Conservation (phyloP, 2,888 invertebrate species). For the Caradrina clavipalpis region DNA sequence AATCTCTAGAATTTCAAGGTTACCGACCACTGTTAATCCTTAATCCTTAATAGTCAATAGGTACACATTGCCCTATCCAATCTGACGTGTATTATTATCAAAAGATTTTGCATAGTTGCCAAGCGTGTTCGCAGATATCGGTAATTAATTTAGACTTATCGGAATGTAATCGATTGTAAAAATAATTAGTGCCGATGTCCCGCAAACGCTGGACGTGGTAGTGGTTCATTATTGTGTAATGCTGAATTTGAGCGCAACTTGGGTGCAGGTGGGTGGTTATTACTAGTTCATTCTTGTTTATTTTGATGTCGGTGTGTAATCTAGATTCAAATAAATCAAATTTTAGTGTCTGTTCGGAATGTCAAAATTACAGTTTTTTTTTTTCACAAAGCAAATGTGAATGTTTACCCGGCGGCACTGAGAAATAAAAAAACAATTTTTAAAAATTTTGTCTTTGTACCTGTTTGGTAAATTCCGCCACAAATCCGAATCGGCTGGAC, state of each 20-base stretch:
- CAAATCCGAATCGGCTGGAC: no score
- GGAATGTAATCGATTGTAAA: conserved; percentile 18
- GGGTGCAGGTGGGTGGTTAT: conserved; percentile 73
- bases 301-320: background rate
- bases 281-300: background rate
- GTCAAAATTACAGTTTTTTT: no score
- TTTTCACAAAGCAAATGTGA: no score
- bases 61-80: conserved; percentile 13
- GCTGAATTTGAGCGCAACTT: conserved; percentile 76
- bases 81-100: conserved; percentile 53
- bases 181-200: conserved; percentile 51
- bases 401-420: no score
- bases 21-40: background rate
- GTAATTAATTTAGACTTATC: conserved; percentile 28
- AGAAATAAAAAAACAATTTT: no score
- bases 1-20: conserved; percentile 5
- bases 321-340: no score
- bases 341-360: no score
- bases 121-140: conserved; percentile 34
- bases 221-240: conserved; percentile 63
- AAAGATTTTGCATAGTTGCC: conserved; percentile 51
- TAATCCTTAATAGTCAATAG: conserved; percentile 17
- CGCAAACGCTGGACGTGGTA: conserved; percentile 50
- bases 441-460: no score
- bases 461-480: no score